Evolutionary conservation across 1,140 invertebrate species (phyloP), one percentile per base, ranked within the genome.

Genomic region (Ylistrum balloti): DNA sequence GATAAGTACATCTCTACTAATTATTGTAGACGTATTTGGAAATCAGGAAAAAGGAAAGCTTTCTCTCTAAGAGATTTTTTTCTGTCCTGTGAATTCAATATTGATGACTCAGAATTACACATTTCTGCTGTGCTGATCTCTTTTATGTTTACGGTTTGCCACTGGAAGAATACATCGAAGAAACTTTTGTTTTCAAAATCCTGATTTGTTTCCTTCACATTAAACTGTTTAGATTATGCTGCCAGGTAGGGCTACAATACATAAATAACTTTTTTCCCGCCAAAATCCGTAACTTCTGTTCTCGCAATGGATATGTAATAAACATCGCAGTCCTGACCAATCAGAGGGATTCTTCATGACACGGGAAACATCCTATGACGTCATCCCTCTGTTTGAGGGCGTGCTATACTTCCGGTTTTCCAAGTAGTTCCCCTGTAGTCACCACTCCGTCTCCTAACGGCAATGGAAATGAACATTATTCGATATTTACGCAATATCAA

Each of bases 191-290:
- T 48, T 48, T 48, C n/a, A 56, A 15, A 11, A 56, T 38, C 13
- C 41, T 74, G 56, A 28, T 74, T 74, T n/a, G 10, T 0, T n/a
- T 74, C 56, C 0, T 74, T 28, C n/a, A 74, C n/a, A 74, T 74
- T 17, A 74, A 28, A 28, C 56, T 28, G 22, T 7, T n/a, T 74
- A 28, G 22, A 28, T n/a, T 74, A 74, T 74, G 56, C 56, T 74
- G 56, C 56, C 56, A 74, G 56, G 56, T 74, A 74, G 56, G 56
- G 56, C 56, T 74, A 74, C 56, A 28, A 74, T 74, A 74, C 9
- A 74, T 74, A 74, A 74, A 74, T 74, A 74, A 74, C 56, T 74
- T 74, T 74, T 74, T 74, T 74, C n/a, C 56, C 56, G 28, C 56
- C 56, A n/a, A 74, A 74, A 28, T 74, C 56, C 56, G 56, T 74